Base-by-base conservation (phyloP, 2,888 invertebrate genomes). In the Luperina nickerlii region DNA sequence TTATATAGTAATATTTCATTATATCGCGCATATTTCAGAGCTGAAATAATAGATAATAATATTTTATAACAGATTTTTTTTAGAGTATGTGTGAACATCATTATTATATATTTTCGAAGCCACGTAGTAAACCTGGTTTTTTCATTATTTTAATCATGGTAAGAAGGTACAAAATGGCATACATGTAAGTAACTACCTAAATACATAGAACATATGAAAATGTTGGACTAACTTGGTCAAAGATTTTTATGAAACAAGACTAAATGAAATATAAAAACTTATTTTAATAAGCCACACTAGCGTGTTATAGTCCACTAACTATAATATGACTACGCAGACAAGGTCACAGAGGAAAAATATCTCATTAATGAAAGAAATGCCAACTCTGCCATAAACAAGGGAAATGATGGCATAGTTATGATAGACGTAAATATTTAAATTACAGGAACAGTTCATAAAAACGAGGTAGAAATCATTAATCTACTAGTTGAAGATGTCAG, bases 381-480 rank as follows among this genome's bases (percentile, higher is more conserved):
- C 11, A 45, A 63, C 45, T 24, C 8, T 42, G 11, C 13, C 24
- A 42, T 27, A 68, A 54, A n/a, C 15, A 48, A 15, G 9, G 27
- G 38, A 78, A 74, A 74, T 27, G 15, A 8, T 57, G 20, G 5
- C n/a, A 48, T 27, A 1, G 24, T 60, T 60, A 20, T 42, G 48
- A 42, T 54, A 57, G 11, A 67, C 54, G 24, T 42, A 68, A 63
- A 79, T 60, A 76, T 57, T 62, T 32, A 65, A 68, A 8, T 15
- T 42, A 13, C n/a, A 45, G 20, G n/a, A 54, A 20, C 11, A 15
- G 13, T 76, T 74, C 18, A 76, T 63, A 60, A 78, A 82, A 76
- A 48, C 24, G 73, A 27, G 62, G n/a, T 13, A 27, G 9, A 60
- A 76, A 76, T 74, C 27, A 76, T 81, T 73, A 42, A 66, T 71